These are phyloP conservation scores for Eudyptes chrysolophus DNA, from an alignment of 2,113 vertebrate genomes.

Conservation along the genomic window DNA sequence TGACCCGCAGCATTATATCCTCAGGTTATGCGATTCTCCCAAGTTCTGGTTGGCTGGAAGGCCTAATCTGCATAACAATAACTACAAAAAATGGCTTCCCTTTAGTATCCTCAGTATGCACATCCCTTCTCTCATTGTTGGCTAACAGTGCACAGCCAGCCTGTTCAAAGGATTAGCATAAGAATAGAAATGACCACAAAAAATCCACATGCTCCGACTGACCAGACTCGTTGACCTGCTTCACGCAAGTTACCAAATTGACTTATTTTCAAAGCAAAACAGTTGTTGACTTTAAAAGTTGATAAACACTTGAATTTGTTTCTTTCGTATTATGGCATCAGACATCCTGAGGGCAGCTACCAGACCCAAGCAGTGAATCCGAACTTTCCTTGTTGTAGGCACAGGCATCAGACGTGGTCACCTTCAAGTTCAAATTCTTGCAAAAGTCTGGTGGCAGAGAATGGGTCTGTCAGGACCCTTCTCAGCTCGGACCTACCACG, in stretches of 20 bases:
- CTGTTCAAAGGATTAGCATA: constrained; percentile 29
- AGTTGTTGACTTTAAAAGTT: background rate
- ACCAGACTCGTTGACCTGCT: background rate
- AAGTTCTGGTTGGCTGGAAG: background rate
- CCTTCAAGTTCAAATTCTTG: background rate
- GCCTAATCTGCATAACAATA: background rate
- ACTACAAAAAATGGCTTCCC: background rate
- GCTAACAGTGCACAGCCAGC: background rate
- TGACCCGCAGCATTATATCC: background rate
- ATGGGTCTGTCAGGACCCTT: background rate
- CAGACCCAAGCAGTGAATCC: rapidly evolving
- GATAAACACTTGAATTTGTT: background rate
- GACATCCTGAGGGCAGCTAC: background rate
- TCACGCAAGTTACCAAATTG: background rate
- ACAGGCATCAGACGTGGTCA: background rate
- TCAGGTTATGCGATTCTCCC: background rate
- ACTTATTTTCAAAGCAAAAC: background rate
- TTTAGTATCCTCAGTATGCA: background rate
- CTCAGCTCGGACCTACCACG: rapidly evolving
- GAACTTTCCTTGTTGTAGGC: background rate
- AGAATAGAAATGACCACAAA: constrained; percentile 28
- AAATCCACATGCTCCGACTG: background rate
- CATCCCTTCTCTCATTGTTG: background rate
- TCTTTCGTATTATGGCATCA: background rate
- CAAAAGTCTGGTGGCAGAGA: background rate